Evolutionary conservation across 2,888 invertebrate genomes (phyloP), one percentile per base, ranked within the genome.

Genomic region (Drosophila silvestris): DNA sequence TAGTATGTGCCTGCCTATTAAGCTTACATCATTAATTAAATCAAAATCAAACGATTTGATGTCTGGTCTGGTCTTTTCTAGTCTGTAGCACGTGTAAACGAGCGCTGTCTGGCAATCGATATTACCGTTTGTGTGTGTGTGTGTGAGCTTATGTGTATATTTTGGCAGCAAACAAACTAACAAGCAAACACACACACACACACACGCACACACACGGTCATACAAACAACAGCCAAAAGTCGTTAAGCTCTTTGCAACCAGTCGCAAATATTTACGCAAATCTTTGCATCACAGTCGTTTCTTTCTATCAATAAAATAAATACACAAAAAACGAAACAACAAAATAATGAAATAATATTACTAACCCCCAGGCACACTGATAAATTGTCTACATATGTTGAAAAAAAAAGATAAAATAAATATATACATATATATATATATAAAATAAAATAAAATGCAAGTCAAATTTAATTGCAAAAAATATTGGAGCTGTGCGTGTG

Each of bases 21-120:
- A 72, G 69, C 54, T 72, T 69, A 77, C 59, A 68, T 65, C 85
- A 81, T 90, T 90, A 85, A 86, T 90, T 90, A 83, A 79, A 81
- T 81, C 76, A 85, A 80, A 85, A 82, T 82, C 85, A 85, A 89
- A 83, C 77, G 85, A 77, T 75, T 75, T 73, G 63, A 60, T 74
- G 67, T 76, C 85, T 83, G 65, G 69, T 51, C 33, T 26, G 9
- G 16, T 22, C 7, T 12, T 3, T 22, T 26, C 12, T 19, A 26
- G 9, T 28, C 5, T 57, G 0, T 3, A 5, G 28, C 74, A 74
- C 79, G 79, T 75, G 75, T 81, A 73, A 77, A 79, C 64, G 66
- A 73, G 61, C 66, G 61, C 30, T 30, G 57, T 65, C 66, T 71
- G 63, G 64, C 41, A 60, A 64, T 74, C 70, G 68, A 77, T 70